phyloP scores from a whole-genome alignment of 2,888 invertebrate genomes.

The Drosophila prostipennis region DNA sequence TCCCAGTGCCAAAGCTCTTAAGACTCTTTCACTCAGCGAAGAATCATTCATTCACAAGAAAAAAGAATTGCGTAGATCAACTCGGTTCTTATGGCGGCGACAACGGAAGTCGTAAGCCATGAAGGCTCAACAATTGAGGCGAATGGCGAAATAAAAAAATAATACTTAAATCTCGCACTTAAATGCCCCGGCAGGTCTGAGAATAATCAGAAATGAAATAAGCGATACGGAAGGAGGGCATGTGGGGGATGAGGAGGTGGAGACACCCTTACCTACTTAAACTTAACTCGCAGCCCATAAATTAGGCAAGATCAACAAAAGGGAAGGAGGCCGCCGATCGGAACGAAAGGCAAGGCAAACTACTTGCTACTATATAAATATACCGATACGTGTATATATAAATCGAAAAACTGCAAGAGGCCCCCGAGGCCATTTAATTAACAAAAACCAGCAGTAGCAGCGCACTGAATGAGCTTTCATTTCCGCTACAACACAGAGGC shows the following conservation, averaged over 20 bases:
- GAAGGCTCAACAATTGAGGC: constrained; percentile 44
- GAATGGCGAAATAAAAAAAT: constrained; percentile 31
- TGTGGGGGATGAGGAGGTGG: not conserved
- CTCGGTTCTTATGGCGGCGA: constrained; percentile 20
- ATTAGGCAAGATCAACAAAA: constrained; percentile 52
- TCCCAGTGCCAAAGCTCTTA: not conserved
- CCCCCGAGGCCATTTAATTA: constrained; percentile 70
- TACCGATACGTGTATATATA: constrained; percentile 22
- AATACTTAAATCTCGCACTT: constrained; percentile 54
- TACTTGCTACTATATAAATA: constrained; percentile 31
- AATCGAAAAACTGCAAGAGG: constrained; percentile 44
- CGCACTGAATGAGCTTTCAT: constrained; percentile 73
- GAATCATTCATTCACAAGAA: constrained; percentile 16
- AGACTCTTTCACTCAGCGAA: constrained; percentile 19
- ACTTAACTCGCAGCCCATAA: constrained; percentile 49
- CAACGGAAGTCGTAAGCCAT: constrained; percentile 65
- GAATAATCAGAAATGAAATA: not conserved
- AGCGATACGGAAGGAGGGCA: not conserved
- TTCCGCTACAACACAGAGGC: constrained; percentile 56
- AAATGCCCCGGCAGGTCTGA: constrained; percentile 50
- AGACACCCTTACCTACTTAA: constrained; percentile 43
- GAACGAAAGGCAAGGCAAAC: constrained; percentile 43
- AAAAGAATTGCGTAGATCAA: constrained; percentile 16
- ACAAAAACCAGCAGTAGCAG: constrained; percentile 60
- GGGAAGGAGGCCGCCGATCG: constrained; percentile 12